These are phyloP conservation scores for Gyrodactylus bullatarudis DNA, from an alignment of 1,140 invertebrate species.

Conservation along the genomic window DNA sequence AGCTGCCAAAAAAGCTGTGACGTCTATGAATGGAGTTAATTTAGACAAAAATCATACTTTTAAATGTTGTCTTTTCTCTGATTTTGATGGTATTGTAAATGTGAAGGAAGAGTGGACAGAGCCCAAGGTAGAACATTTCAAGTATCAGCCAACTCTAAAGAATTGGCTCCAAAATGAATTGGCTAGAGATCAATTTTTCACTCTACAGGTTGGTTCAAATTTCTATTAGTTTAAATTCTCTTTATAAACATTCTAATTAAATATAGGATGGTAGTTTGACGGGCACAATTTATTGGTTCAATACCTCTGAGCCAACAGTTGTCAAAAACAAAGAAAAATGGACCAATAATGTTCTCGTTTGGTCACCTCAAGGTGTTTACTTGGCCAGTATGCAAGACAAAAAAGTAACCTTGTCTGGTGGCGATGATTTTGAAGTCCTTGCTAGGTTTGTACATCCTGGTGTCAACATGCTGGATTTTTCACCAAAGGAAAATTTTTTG, in stretches of 20 bases:
- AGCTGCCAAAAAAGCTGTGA: slow-evolving; percentile 49
- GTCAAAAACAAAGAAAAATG: not conserved
- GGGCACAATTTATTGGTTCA: not conserved
- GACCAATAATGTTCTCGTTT: not conserved
- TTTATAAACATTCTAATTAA: too few species aligned
- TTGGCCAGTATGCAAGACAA: not conserved
- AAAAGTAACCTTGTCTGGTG: not conserved
- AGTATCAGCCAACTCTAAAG: not conserved
- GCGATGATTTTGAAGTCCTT: not conserved
- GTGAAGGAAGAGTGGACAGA: not conserved
- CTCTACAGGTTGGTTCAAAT: too few species aligned
- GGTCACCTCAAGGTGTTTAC: not conserved
- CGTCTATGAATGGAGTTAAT: slow-evolving; percentile 54
- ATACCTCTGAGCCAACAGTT: not conserved
- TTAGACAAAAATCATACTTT: slow-evolving; percentile 84
- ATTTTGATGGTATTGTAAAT: slow-evolving; percentile 40
- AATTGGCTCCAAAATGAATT: not conserved
- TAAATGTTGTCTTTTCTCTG: slow-evolving; percentile 65
- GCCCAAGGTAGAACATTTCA: not conserved
- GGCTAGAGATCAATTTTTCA: not conserved
- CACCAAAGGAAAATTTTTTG: not conserved
- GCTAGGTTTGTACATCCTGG: not conserved
- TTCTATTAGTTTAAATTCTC: too few species aligned
- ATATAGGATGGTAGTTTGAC: not conserved
- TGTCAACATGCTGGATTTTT: not conserved